Base-by-base conservation (phyloP, 2,797 vertebrate species). In the Takifugu ocellatus region DNA sequence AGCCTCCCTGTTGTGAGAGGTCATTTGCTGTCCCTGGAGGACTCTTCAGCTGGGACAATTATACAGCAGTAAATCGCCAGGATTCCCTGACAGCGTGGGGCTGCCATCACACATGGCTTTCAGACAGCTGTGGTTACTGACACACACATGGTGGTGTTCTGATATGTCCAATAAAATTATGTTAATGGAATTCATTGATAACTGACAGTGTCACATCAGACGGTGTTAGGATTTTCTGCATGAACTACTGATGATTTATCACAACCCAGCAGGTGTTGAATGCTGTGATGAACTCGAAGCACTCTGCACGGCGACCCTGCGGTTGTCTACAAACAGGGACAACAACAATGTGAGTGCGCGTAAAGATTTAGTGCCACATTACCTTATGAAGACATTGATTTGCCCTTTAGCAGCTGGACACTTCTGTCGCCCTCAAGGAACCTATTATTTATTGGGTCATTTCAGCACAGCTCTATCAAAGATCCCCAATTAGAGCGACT, bases 401-500 rank as follows among this genome's bases (percentile, higher is more conserved):
- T 48, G 27, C 8, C 54, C 44, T 10, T 39, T 48, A 46, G 31
- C 25, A 51, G n/a, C 8, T 27, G 25, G 21, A 49, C 15, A 57
- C 49, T 14, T 59, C 10, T 39, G 16, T 36, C 44, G n/a, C 26
- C 11, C 36, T 17, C 14, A 27, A 63, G 2, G 17, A 31, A 55
- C 44, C 29, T 51, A 53, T 54, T 3, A 11, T 66, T 50, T 70
- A 66, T 57, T 25, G 21, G 64, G 42, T 61, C 8, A 64, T 65
- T 66, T 68, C 12, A 63, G 59, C 52, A 56, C 45, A 56, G 56
- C 55, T 47, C 61, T 42, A 77, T 74, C 61, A 79, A 63, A 72
- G 64, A 54, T 76, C 54, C 36, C 56, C 66, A 79, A 74, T 78
- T 78, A 74, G 65, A 66, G 59, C 43, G 0, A 78, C 62, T 61